Evolutionary conservation across 1,140 invertebrate genomes (phyloP).

Genomic region (Zaprionus vittiger): DNA sequence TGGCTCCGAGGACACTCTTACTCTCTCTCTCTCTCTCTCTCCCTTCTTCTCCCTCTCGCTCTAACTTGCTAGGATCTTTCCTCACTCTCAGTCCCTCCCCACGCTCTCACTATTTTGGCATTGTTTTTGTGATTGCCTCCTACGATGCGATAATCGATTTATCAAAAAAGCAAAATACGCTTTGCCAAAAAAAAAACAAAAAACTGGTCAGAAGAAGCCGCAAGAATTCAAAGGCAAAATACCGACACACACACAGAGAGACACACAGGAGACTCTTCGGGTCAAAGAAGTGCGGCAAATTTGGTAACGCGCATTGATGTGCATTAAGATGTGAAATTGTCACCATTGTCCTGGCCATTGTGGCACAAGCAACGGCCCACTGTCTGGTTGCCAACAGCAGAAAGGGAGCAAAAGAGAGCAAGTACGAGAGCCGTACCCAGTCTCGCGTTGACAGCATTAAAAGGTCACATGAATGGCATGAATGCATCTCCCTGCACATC

Average conservation of each 20-base stretch:
- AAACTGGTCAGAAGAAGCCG: constrained; percentile 6
- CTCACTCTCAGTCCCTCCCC: not conserved
- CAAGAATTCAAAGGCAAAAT: constrained; percentile 34
- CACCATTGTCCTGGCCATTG: constrained; percentile 72
- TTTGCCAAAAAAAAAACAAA: constrained; percentile 56
- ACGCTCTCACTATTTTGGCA: constrained; percentile 28
- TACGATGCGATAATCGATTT: constrained; percentile 83
- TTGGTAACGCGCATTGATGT: constrained; percentile 75
- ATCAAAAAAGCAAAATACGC: constrained; percentile 73
- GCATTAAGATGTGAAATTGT: constrained; percentile 84
- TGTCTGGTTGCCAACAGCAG: constrained; percentile 47
- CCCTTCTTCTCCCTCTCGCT: not conserved
- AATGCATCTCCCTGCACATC: not conserved
- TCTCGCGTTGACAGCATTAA: constrained; percentile 77
- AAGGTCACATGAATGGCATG: constrained; percentile 49
- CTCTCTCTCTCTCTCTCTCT: not conserved
- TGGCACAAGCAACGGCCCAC: constrained; percentile 57
- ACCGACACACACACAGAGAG: constrained; percentile 34
- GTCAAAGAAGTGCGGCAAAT: constrained; percentile 62
- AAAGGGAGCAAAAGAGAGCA: constrained; percentile 60
- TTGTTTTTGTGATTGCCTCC: constrained; percentile 73
- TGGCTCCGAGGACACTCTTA: constrained; percentile 10
- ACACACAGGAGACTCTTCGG: constrained; percentile 25
- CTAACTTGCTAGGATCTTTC: not conserved
- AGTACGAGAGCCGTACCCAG: constrained; percentile 37